Percentiles rank a stretch among this genome's conserved stretches.
phyloP scores from a whole-genome alignment of 1,140 invertebrate genomes.

The Hesperophylax magnus region DNA sequence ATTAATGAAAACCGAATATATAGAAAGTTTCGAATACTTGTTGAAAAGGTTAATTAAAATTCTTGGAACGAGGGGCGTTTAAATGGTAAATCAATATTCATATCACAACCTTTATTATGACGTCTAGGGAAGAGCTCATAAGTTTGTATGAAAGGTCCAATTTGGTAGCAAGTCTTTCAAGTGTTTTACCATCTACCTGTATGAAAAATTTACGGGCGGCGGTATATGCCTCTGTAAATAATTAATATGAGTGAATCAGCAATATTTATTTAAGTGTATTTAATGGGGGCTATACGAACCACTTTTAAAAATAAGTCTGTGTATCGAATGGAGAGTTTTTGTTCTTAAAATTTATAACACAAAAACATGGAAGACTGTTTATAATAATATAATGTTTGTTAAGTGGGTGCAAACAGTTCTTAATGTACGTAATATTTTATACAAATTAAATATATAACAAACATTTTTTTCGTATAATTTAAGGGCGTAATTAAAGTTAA shows the following conservation, averaged over 20 bases:
- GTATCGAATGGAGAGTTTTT: too few relatives aligned
- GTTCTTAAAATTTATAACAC: too few relatives aligned
- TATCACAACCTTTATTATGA: conserved; percentile 9
- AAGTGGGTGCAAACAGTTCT: too few relatives aligned
- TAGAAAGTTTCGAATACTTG: neutral
- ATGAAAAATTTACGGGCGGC: too few relatives aligned
- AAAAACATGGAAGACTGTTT: too few relatives aligned
- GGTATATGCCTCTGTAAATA: neutral
- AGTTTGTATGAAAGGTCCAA: neutral
- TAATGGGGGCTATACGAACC: neutral
- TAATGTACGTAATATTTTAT: too few relatives aligned
- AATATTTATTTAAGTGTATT: conserved; percentile 1
- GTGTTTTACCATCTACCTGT: too few relatives aligned
- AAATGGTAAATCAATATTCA: conserved; percentile 24
- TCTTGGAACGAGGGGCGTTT: neutral
- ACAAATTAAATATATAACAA: too few relatives aligned
- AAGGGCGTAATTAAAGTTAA: too few relatives aligned
- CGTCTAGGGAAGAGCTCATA: neutral
- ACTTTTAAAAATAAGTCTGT: too few relatives aligned
- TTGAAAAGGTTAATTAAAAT: conserved; percentile 22
- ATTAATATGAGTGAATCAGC: conserved; percentile 17
- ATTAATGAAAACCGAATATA: neutral
- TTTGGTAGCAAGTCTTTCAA: neutral
- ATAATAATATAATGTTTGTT: too few relatives aligned
- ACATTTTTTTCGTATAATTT: too few relatives aligned